phyloP scores from a whole-genome alignment of 2,113 vertebrate species.

The Leucosticte australis region DNA sequence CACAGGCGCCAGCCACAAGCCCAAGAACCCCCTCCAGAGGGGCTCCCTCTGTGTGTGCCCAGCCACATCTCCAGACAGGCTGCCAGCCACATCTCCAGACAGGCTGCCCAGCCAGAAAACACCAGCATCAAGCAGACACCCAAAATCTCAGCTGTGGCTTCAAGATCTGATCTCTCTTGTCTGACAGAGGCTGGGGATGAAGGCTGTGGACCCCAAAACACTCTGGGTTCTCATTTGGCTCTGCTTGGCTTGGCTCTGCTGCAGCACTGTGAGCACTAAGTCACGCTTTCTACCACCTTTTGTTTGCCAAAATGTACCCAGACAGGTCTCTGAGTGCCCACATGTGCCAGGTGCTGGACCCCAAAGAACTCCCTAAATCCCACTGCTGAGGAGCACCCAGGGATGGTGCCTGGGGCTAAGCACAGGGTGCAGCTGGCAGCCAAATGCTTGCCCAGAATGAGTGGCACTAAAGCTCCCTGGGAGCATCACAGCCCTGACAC shows the following conservation, averaged over 20 bases:
- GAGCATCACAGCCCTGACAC: neutral
- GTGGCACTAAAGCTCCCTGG: rapidly evolving
- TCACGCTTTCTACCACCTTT: neutral
- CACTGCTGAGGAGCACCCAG: neutral
- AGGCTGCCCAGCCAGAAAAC: neutral
- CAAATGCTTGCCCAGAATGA: rapidly evolving
- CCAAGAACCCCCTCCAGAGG: neutral
- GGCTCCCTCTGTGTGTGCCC: no score
- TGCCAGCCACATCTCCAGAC: neutral
- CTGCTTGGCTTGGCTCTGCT: neutral
- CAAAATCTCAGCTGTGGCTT: neutral
- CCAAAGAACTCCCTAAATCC: neutral
- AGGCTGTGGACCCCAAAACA: neutral
- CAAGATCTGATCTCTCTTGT: neutral
- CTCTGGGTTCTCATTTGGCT: rapidly evolving
- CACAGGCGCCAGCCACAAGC: neutral
- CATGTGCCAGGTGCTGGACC: rapidly evolving
- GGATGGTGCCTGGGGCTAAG: neutral
- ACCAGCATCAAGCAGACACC: neutral
- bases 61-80: neutral
- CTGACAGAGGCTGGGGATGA: neutral
- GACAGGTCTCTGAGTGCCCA: neutral
- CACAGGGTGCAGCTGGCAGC: neutral
- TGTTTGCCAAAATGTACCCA: neutral
- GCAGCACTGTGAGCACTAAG: rapidly evolving